phyloP scores from a whole-genome alignment of 1,140 invertebrate species.

The Sesamia nonagrioides region DNA sequence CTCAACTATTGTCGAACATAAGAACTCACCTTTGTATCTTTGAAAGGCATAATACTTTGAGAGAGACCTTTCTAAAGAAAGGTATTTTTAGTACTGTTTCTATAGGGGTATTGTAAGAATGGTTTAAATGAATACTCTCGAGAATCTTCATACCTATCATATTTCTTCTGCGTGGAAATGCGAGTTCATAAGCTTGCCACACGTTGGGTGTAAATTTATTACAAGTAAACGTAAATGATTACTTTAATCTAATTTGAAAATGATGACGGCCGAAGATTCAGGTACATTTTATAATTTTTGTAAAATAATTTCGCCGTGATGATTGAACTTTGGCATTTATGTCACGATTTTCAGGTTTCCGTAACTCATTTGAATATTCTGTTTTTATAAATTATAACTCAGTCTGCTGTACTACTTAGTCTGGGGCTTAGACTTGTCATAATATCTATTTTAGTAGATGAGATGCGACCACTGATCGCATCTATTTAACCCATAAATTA shows the following conservation, averaged over 20 bases:
- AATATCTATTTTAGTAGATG: background rate
- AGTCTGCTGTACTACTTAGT: background rate
- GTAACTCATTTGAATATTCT: slow-evolving; percentile 7
- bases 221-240: too few species aligned
- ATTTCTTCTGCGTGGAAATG: too few species aligned
- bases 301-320: background rate
- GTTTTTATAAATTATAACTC: background rate
- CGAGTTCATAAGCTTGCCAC: too few species aligned
- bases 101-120: background rate
- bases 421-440: background rate
- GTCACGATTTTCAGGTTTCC: background rate
- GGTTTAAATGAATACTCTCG: background rate
- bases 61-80: slow-evolving; percentile 12
- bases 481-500: background rate
- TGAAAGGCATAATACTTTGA: slow-evolving; percentile 11
- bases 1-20: slow-evolving; percentile 35
- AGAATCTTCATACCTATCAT: background rate
- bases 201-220: too few species aligned
- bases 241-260: too few species aligned
- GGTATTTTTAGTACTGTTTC: background rate
- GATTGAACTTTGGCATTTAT: background rate
- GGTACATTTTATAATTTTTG: background rate
- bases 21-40: slow-evolving; percentile 32
- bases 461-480: background rate
- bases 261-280: too few species aligned